A percentile compares a stretch with the other conserved stretches of the same genome.
Evolutionary conservation across 2,888 invertebrate genomes (phyloP).

Genomic region (Xestia c-nigrum): DNA sequence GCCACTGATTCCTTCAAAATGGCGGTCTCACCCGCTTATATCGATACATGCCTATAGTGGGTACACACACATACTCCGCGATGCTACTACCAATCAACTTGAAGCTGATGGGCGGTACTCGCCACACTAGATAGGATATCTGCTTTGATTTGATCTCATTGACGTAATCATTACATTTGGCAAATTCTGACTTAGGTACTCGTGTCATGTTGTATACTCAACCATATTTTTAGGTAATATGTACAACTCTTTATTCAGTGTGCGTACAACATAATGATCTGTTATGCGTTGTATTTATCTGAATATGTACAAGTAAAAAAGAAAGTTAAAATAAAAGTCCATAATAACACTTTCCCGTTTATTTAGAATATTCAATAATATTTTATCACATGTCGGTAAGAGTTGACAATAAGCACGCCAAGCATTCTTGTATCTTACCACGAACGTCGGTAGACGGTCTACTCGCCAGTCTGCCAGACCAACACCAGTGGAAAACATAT

Average conservation of each 20-base stretch:
- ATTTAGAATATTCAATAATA: slow-evolving; percentile 87
- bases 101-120: too few species aligned
- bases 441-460: slow-evolving; percentile 68
- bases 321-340: slow-evolving; percentile 72
- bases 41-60: too few species aligned
- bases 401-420: slow-evolving; percentile 85
- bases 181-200: background rate
- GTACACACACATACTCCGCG: too few species aligned
- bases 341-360: slow-evolving; percentile 84
- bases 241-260: background rate
- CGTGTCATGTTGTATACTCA: background rate
- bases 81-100: too few species aligned
- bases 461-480: slow-evolving; percentile 64
- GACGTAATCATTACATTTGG: too few species aligned
- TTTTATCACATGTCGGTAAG: slow-evolving; percentile 88
- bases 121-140: too few species aligned
- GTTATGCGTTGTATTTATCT: background rate
- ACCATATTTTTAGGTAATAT: background rate
- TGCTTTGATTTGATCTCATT: background rate
- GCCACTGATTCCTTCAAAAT: too few species aligned
- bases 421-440: slow-evolving; percentile 76
- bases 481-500: slow-evolving; percentile 59
- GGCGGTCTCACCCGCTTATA: too few species aligned
- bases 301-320: background rate
- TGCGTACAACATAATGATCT: background rate